Evolutionary conservation across 2,797 vertebrate genomes (phyloP), one percentile per base, ranked within the genome.

Genomic region (Pipistrellus pygmaeus): DNA sequence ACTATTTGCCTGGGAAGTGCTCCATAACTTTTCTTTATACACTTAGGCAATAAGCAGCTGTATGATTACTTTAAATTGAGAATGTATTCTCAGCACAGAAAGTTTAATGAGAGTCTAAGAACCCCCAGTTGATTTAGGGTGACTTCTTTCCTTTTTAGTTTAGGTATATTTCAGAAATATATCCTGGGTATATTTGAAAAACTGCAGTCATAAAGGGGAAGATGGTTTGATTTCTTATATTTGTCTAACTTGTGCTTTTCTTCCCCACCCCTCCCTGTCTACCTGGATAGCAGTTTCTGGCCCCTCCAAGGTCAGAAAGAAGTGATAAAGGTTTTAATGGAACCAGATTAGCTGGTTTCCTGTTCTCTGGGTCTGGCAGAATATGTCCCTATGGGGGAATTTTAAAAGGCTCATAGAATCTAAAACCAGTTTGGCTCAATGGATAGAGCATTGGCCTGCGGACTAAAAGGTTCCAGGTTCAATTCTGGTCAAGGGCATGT

Each of bases 61-160:
- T 69, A 68, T 12, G 60, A 14, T 53, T 88, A 83, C 25, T 88
- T 85, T 41, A 75, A 35, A 12, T 32, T 57, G 55, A 62, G 55
- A 51, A 81, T 2, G 25, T 1, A 44, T 5, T 81, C 48, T 91
- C 27, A 72, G 30, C 81, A 80, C 27, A 75, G 18, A 76, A 93
- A 72, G 46, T 68, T 91, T 71, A 91, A 78, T 53, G 3, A 72
- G 15, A 69, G n/a, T 51, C 20, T 14, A 71, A 69, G 21, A 32
- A 55, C 35, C 27, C 25, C 62, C 35, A 83, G 23, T 4, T 85
- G 23, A 44, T 21, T 83, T 64, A 76, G 3, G 23, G 55, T 77
- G 81, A 53, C 53, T 77, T 85, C 15, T 55, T 80, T 96, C 44
- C 18, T 72, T 83, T 44, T 86, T 48, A 84, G 38, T 81, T 77